Evolutionary conservation across 2,797 vertebrate species (phyloP), one percentile per base, ranked within the genome.

Genomic region (Somateria mollissima): DNA sequence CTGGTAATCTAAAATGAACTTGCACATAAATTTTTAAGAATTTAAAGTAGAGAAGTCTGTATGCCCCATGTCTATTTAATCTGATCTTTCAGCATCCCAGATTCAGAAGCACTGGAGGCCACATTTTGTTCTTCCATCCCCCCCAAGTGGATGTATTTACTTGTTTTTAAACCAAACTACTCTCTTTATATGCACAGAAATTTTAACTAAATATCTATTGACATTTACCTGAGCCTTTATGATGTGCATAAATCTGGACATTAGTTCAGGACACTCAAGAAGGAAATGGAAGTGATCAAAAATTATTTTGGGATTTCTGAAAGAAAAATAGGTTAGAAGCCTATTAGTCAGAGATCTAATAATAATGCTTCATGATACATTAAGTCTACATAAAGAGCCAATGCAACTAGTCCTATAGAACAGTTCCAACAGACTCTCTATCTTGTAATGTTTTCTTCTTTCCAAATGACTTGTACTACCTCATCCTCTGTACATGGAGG

Each of bases 161-260:
- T 24, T 49, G 2, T 37, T 81, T 69, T 86, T 72, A 61, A 54
- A 66, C 51, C 37, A 71, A 37, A 80, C 47, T 8, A 51, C 3
- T 1, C 3, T 88, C 43, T 57, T n/a, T 53, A 36, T 54, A 73
- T 24, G 70, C 25, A 60, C 1, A n/a, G 16, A 91, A 76, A 9
- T 19, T 61, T 19, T 36, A 94, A 79, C 11, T 45, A 82, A 94
- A 32, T 39, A 86, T 13, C 27, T 88, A 34, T 51, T 72, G 85
- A 87, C n/a, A 54, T 78, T 84, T 98, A 99, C 99, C 98, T 99
- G 99, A 94, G 99, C 99, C 98, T 99, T 99, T 96, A 99, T 99
- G 90, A 99, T 99, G 94, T 99, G 99, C 99, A 99, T 99, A 97
- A 99, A 99, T 88, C 99, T 98, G 75, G 99, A 99, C 99, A 99